Evolutionary conservation across 2,888 invertebrate genomes (phyloP), one percentile per base, ranked within the genome.

Genomic region (Sarcophaga subvicina): DNA sequence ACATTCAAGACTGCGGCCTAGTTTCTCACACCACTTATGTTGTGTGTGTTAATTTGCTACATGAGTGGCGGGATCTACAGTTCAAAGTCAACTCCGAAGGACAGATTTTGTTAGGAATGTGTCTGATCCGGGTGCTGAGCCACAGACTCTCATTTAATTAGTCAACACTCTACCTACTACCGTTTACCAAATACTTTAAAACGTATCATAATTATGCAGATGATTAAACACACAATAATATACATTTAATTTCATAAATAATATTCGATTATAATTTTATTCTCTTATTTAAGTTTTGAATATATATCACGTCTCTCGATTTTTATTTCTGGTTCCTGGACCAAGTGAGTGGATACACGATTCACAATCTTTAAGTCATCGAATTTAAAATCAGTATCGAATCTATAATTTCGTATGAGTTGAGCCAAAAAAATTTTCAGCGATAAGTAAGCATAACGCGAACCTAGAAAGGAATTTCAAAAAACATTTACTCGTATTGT

Each of bases 341-440:
- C 90, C 0, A 92, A 83, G 71, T 91, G 91, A 14, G 93, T 86
- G 0, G 92, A 90, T n/a, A 92, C 90, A 59, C 91, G 90, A 76
- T 92, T 91, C 4, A 91, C 89, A 81, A 91, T 91, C 49, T 88
- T 88, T 11, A 93, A 87, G 79, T 93, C 90, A 67, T 91, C 82
- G 49, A 90, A 91, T 11, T 90, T 89, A 66, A 91, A 90, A 22
- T 88, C 89, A 0, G 93, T 93, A 8, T 88, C 88, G 67, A 93
- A 91, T 17, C 87, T 89, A 83, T 89, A 93, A 25, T 90, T 90
- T 49, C 91, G 89, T 5, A 93, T 37, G 17, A 93, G 75, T 72
- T 92, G 91, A 0, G 91, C 90, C 69, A 92, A 64, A 2, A 91
- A 89, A 0, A 93, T 88, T 88, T 92, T 93, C 2, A 89, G 86